Percentiles rank a stretch among this genome's conserved stretches.
phyloP scores from a whole-genome alignment of 2,113 vertebrate species.

The Saccopteryx leptura region DNA sequence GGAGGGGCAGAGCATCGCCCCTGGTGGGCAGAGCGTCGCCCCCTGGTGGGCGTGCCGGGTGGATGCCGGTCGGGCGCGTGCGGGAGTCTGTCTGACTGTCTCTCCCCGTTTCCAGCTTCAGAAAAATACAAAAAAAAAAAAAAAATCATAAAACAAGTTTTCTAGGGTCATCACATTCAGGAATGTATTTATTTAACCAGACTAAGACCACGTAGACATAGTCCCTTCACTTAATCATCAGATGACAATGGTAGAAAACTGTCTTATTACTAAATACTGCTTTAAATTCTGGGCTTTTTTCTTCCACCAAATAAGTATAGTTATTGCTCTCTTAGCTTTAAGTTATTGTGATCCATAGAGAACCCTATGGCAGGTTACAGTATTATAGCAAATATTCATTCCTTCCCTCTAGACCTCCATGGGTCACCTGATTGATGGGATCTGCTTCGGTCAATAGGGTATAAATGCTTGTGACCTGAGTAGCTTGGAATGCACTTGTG shows the following conservation, averaged over 20 bases:
- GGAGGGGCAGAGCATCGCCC: too few species aligned
- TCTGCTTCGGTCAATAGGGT: background rate
- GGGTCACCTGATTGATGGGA: background rate
- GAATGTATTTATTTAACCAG: background rate
- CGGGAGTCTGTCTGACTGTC: too few species aligned
- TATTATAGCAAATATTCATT: background rate
- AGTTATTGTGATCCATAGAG: background rate
- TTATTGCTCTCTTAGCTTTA: constrained; percentile 10
- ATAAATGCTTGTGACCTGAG: background rate
- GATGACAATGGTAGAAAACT: background rate
- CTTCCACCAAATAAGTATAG: background rate
- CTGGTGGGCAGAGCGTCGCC: too few species aligned
- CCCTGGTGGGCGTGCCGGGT: too few species aligned
- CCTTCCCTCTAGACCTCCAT: background rate
- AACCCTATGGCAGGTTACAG: background rate
- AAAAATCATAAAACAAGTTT: background rate
- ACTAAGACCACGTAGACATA: background rate
- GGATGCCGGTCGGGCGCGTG: too few species aligned
- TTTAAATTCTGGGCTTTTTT: constrained; percentile 36
- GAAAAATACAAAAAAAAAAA: too few species aligned
- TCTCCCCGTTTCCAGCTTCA: too few species aligned
- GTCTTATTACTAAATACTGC: background rate
- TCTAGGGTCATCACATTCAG: background rate
- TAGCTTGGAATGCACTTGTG: background rate
- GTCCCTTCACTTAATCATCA: background rate